Evolutionary conservation across 1,140 invertebrate genomes (phyloP).

Genomic region (Drosophila takahashii): DNA sequence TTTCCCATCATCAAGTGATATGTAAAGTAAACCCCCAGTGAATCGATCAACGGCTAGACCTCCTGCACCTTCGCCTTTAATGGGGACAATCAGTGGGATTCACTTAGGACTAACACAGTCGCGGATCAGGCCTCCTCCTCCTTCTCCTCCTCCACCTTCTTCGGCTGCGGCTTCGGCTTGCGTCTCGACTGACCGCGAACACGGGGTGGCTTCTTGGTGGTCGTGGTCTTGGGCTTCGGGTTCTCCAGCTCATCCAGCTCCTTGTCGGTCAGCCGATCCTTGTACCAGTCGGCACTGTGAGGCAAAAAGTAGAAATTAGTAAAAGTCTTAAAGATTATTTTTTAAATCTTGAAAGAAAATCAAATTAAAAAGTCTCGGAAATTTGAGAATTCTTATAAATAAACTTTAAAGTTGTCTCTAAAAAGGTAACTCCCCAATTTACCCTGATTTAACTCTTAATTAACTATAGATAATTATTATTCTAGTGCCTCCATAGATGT

Average conservation of each 20-base stretch:
- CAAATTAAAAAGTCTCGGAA: neutral
- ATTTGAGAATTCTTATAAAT: no score
- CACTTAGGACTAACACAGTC: conserved; percentile 64
- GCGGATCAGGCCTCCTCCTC: conserved; percentile 48
- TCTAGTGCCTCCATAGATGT: no score
- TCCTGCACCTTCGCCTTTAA: conserved; percentile 29
- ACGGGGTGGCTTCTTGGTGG: conserved; percentile 86
- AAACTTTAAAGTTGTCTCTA: no score
- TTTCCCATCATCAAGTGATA: conserved; percentile 1
- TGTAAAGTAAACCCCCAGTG: neutral
- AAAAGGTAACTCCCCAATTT: no score
- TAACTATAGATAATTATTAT: no score
- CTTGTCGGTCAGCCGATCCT: conserved; percentile 91
- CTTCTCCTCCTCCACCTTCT: conserved; percentile 58
- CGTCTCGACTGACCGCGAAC: conserved; percentile 70
- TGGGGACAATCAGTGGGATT: conserved; percentile 29
- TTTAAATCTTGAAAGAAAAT: neutral
- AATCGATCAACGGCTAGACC: conserved; percentile 17
- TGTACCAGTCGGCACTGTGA: conserved; percentile 93
- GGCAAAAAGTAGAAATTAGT: neutral
- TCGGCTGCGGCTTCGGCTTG: conserved; percentile 63
- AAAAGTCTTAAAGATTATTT: no score
- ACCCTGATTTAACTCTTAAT: no score
- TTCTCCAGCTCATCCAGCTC: conserved; percentile 91
- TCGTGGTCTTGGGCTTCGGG: conserved; percentile 87